phyloP scores from a whole-genome alignment of 2,797 vertebrate species.

The Clarias platycephalus region DNA sequence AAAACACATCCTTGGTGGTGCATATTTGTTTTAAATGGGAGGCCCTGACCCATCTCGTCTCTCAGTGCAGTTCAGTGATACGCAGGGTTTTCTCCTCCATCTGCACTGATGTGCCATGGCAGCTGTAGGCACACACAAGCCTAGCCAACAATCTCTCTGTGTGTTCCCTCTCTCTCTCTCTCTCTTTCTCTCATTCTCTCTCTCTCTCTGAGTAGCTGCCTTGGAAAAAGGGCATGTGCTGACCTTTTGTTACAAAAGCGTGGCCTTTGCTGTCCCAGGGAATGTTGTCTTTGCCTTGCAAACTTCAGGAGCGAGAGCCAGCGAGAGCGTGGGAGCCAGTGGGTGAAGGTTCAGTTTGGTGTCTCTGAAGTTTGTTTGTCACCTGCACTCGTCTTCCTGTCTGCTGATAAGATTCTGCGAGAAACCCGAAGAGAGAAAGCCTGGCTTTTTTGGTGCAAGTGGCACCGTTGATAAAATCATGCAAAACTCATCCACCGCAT shows the following conservation, averaged over 20 bases:
- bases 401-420: slow-evolving; percentile 31
- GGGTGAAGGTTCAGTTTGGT: slow-evolving; percentile 25
- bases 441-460: neutral
- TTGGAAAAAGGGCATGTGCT: slow-evolving; percentile 65
- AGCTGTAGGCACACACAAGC: slow-evolving; percentile 22
- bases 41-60: slow-evolving; percentile 16
- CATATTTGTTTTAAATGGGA: slow-evolving; percentile 22
- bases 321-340: slow-evolving; percentile 25
- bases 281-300: slow-evolving; percentile 61
- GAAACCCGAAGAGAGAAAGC: neutral
- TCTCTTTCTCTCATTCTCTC: slow-evolving; percentile 22
- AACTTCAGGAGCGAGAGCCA: slow-evolving; percentile 50
- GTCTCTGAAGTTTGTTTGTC: slow-evolving; percentile 34
- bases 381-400: slow-evolving; percentile 40
- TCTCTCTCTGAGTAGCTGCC: slow-evolving; percentile 36
- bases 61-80: slow-evolving; percentile 38
- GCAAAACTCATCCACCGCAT: slow-evolving; percentile 5
- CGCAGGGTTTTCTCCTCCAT: slow-evolving; percentile 34
- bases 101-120: slow-evolving; percentile 40
- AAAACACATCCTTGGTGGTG: slow-evolving; percentile 30
- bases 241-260: slow-evolving; percentile 69
- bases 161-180: neutral
- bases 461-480: slow-evolving; percentile 7
- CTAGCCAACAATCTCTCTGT: slow-evolving; percentile 44
- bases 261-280: slow-evolving; percentile 54